phyloP scores from a whole-genome alignment of 2,113 vertebrate genomes.

The Dicerorhinus sumatrensis region DNA sequence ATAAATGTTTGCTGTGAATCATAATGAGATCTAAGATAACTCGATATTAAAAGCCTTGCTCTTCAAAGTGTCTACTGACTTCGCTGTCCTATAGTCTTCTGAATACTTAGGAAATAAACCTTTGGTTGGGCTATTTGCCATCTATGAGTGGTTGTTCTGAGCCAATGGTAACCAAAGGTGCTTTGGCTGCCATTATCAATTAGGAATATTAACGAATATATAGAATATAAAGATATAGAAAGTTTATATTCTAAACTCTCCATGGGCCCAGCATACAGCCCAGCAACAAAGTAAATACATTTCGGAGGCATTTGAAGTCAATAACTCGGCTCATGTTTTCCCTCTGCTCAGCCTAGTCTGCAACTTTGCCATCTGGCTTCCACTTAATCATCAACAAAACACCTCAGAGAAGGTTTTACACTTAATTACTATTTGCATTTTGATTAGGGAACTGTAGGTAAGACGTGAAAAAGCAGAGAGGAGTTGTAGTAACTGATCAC shows the following conservation, averaged over 20 bases:
- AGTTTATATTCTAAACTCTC: not conserved
- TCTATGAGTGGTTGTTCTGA: not conserved
- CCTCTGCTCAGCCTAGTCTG: not conserved
- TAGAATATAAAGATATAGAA: not conserved
- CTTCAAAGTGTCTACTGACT: not conserved
- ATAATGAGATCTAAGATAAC: not conserved
- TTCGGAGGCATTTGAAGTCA: slow-evolving; percentile 10
- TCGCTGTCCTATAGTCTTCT: not conserved
- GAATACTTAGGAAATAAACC: slow-evolving; percentile 34
- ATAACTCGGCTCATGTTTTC: slow-evolving; percentile 2
- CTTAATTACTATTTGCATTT: slow-evolving; percentile 22
- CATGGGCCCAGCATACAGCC: not conserved
- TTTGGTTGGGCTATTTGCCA: not conserved
- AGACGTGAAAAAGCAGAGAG: slow-evolving; percentile 32
- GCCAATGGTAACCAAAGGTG: not conserved
- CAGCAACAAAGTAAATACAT: slow-evolving; percentile 19
- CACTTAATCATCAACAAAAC: slow-evolving; percentile 39
- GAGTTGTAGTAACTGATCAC: not conserved
- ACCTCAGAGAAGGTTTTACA: slow-evolving; percentile 36
- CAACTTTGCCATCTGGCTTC: slow-evolving; percentile 32
- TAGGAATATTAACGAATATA: slow-evolving; percentile 23
- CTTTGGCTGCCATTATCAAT: not conserved
- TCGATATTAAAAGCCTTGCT: slow-evolving; percentile 1
- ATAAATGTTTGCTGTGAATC: not conserved
- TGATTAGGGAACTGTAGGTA: slow-evolving; percentile 17